Percentiles rank a stretch among this genome's conserved stretches.
These are phyloP conservation scores for Microcebus ravelobensis DNA, from an alignment of 2,113 vertebrate genomes.

Conservation along the genomic window DNA sequence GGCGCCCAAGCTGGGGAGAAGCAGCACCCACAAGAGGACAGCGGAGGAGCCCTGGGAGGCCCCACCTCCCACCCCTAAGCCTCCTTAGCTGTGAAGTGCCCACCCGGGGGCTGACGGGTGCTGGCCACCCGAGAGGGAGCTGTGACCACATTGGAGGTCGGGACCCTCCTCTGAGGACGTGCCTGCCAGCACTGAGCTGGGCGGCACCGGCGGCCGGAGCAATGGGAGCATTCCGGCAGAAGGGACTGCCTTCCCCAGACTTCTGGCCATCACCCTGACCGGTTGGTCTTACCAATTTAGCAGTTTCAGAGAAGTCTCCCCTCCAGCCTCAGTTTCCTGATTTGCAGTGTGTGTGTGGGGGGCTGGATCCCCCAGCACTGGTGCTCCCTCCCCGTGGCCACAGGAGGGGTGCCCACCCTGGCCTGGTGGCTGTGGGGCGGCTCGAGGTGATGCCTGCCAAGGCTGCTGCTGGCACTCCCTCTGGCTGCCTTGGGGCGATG, in stretches of 20 bases:
- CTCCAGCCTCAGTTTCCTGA: not conserved
- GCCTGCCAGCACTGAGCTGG: not conserved
- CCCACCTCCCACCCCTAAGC: accelerated
- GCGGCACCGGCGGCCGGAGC: accelerated
- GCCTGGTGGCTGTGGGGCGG: not conserved
- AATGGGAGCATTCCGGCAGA: no score
- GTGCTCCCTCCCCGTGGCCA: not conserved
- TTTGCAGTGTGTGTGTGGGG: not conserved
- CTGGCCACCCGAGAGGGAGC: not conserved
- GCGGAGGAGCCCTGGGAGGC: accelerated
- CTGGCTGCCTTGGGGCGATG: conserved; percentile 1
- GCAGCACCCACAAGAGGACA: accelerated
- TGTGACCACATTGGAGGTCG: accelerated
- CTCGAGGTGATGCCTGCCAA: not conserved
- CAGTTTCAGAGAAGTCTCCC: not conserved
- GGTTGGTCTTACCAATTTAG: no score
- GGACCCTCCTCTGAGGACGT: not conserved
- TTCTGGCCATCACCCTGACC: accelerated
- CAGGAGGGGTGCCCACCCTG: not conserved
- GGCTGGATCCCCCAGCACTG: accelerated
- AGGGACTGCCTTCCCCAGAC: not conserved
- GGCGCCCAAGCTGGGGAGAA: not conserved
- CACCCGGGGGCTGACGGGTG: accelerated
- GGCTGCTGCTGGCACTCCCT: not conserved
- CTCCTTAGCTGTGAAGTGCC: not conserved